Base-by-base conservation (phyloP, 1,140 invertebrate species). In the Cyclina sinensis region DNA sequence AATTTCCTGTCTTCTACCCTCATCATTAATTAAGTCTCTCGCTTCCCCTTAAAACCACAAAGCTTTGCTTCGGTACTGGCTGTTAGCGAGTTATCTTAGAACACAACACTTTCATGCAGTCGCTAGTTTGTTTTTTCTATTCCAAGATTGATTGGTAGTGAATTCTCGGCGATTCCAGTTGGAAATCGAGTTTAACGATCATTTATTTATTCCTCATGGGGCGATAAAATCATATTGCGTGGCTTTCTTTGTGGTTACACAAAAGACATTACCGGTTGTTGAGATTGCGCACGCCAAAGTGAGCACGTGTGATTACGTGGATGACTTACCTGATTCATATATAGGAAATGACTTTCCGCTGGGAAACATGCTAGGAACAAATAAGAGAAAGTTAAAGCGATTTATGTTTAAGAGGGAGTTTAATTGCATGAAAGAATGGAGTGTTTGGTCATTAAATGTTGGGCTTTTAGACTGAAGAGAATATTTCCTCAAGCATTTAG, bases 141-240 rank as follows among this genome's bases (percentile, higher is more conserved):
- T 37, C 48, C 21, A n/a, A 48, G 46, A 80, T 54, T 51, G 32
- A 80, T 54, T 59, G 27, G 24, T 54, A n/a, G 51, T 32, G 51
- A 54, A 24, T 39, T 80, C 21, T 39, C 16, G 4, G 18, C 78
- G 78, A 80, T 80, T 54, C 39, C 35, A 57, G 54, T 81, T 43
- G 30, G 65, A 81, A 81, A 81, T 81, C 79, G 35, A 81, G 79
- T 81, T 62, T 65, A 65, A 81, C 32, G 54, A 65, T 65, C 79
- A 62, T 62, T 81, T 81, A 62, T 81, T 81, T 65, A 81, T 81
- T 62, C 79, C 79, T 62, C 54, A 18, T 24, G 79, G 79, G 43
- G 54, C 54, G 51, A 62, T 81, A 62, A 81, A 81, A 62, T 81
- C 79, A 65, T 43, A 81, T 81, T 62, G 54, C 79, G 32, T 65